Evolutionary conservation across 1,140 invertebrate species (phyloP), one percentile per base, ranked within the genome.

Genomic region (Ooceraea biroi): DNA sequence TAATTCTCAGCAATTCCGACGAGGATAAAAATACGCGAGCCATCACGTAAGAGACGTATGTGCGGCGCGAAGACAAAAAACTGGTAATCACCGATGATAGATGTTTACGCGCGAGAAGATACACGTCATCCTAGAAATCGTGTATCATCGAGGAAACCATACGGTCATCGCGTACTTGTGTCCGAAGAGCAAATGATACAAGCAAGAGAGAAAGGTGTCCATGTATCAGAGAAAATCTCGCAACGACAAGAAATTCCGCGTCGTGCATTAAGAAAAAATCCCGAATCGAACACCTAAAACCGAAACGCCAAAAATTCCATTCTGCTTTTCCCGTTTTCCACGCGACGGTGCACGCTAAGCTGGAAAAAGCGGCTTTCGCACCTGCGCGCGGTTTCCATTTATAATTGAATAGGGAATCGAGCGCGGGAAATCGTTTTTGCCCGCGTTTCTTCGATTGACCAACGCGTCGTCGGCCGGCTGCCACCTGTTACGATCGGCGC

Each of bases 351-450:
- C 25, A 36, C 19, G 22, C 19, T 14, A 19, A 22, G 17, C n/a
- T 55, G 8, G 5, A 78, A 61, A 77, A 68, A 27, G 3, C 22
- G 36, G 8, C 30, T 36, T 78, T 78, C 22, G 27, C 63, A 57
- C 50, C 17, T 69, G 41, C 3, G 3, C 12, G 12, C 27, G 5
- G 22, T 55, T 78, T 69, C 25, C 48, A 66, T 78, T 68, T 66
- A 36, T 69, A 69, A 78, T 78, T 41, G 12, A 27, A 57, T 19
- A 69, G 52, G 30, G n/a, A 25, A 19, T 57, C 19, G 22, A 77
- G 22, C 46, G 44, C 17, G 73, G 73, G 65, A 50, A 65, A 77
- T 55, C 11, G 63, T 78, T 69, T 10, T 78, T 78, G 17, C 36
- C 25, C 11, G 19, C 50, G 1, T 44, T 78, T 55, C 7, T 61